phyloP scores from a whole-genome alignment of 2,888 invertebrate species.

The Synergus japonicus region DNA sequence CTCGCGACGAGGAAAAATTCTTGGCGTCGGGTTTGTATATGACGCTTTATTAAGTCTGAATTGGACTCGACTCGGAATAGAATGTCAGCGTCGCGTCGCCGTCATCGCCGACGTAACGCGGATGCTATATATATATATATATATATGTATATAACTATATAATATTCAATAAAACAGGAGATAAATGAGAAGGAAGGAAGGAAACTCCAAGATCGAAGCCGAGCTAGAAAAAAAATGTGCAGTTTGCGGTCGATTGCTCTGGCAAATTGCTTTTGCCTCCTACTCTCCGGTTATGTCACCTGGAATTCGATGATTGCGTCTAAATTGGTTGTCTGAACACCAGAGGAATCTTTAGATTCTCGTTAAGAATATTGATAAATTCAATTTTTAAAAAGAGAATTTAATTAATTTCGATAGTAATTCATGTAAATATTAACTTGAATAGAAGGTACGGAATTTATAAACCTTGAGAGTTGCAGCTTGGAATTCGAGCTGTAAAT shows the following conservation, averaged over 20 bases:
- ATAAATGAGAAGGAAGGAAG: constrained; percentile 36
- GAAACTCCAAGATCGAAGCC: constrained; percentile 42
- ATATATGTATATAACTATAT: constrained; percentile 36
- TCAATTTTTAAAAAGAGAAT: background rate
- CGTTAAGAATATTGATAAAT: constrained; percentile 4
- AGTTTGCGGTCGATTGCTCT: constrained; percentile 53
- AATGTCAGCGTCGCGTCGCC: constrained; percentile 62
- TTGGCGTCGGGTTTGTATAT: constrained; percentile 64
- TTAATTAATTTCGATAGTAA: background rate
- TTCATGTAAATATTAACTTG: background rate
- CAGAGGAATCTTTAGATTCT: background rate
- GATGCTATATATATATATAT: constrained; percentile 50
- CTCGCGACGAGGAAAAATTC: constrained; percentile 61
- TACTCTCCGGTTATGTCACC: constrained; percentile 53
- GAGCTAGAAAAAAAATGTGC: constrained; percentile 53
- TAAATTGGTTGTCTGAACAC: constrained; percentile 20
- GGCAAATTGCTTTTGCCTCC: constrained; percentile 55
- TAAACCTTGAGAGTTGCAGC: too few relatives aligned
- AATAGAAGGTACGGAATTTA: too few relatives aligned
- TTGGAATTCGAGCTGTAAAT: too few relatives aligned
- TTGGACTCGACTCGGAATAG: constrained; percentile 68
- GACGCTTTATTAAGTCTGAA: constrained; percentile 76
- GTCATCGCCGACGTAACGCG: constrained; percentile 46
- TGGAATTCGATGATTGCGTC: constrained; percentile 39
- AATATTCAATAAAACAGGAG: constrained; percentile 39